Conservation (phyloP, 2,797 vertebrate genomes). For the Sebastes kiyomatsui region DNA sequence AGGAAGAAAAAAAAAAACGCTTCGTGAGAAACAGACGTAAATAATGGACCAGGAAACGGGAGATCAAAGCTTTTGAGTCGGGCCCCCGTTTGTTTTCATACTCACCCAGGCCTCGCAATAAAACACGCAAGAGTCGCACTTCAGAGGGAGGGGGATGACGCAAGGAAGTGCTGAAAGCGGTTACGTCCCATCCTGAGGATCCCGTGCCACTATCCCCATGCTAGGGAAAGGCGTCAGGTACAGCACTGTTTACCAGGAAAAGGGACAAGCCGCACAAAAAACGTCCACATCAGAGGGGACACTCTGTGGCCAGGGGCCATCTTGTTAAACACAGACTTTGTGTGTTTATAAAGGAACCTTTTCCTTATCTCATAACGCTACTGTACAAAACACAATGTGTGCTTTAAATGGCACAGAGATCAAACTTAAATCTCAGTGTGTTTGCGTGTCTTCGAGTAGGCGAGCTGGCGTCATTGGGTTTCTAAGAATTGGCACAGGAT, state of each 20-base stretch:
- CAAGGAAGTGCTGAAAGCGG: conserved; percentile 88
- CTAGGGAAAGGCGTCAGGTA: conserved; percentile 75
- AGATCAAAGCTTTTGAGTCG: conserved; percentile 89
- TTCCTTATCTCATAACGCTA: conserved; percentile 51
- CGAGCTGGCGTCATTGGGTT: conserved; percentile 44
- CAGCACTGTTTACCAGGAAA: conserved; percentile 84
- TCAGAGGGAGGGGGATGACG: conserved; percentile 76
- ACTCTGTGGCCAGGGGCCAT: conserved; percentile 49
- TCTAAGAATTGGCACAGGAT: conserved; percentile 59
- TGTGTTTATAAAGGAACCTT: conserved; percentile 57
- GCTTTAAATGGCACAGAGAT: conserved; percentile 36
- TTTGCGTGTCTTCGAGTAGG: conserved; percentile 30
- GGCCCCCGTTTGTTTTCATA: conserved; percentile 90
- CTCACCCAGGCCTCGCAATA: conserved; percentile 86
- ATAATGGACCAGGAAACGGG: conserved; percentile 92
- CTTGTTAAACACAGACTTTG: conserved; percentile 66
- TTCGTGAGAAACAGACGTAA: conserved; percentile 87
- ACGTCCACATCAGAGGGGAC: conserved; percentile 69
- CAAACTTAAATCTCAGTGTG: conserved; percentile 28
- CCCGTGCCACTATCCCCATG: conserved; percentile 84
- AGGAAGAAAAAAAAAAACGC: conserved; percentile 67
- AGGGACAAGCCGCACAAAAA: conserved; percentile 56
- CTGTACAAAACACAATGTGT: conserved; percentile 35
- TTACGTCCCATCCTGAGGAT: conserved; percentile 87
- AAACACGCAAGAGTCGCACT: conserved; percentile 85